Percentiles rank a stretch among this genome's conserved stretches.
Conservation (phyloP, 1,140 invertebrate species). For the Schlechtendalia chinensis region DNA sequence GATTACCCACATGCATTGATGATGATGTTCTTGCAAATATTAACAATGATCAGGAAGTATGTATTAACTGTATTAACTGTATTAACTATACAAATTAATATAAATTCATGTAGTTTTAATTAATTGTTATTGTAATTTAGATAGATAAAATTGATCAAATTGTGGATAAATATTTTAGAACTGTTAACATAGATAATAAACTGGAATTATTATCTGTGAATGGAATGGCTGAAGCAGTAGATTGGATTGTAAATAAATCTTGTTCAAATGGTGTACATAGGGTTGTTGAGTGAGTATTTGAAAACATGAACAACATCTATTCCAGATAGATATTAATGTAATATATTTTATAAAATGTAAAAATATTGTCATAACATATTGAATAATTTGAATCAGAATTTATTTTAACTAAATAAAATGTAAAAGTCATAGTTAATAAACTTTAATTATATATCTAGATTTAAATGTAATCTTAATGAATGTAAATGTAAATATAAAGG, state of each 20-base stretch:
- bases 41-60: conserved; percentile 48
- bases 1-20: conserved; percentile 22
- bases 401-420: too few relatives aligned
- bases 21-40: conserved; percentile 41
- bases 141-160: conserved; percentile 50
- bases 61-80: too few relatives aligned
- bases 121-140: conserved; percentile 22
- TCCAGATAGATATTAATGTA: background rate
- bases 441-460: too few relatives aligned
- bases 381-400: too few relatives aligned
- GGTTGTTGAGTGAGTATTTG: conserved; percentile 52
- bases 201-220: conserved; percentile 52
- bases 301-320: background rate
- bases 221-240: conserved; percentile 52
- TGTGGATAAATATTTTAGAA: conserved; percentile 52
- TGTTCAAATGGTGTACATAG: conserved; percentile 50
- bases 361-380: too few relatives aligned
- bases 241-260: conserved; percentile 52
- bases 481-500: too few relatives aligned
- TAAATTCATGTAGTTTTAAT: background rate
- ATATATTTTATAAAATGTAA: too few relatives aligned
- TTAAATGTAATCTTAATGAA: too few relatives aligned
- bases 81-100: conserved; percentile 9
- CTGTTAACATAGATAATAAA: conserved; percentile 25
- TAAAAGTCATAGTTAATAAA: too few relatives aligned